Conservation (phyloP, 2,888 invertebrate species). For the Idaea dimidiata region DNA sequence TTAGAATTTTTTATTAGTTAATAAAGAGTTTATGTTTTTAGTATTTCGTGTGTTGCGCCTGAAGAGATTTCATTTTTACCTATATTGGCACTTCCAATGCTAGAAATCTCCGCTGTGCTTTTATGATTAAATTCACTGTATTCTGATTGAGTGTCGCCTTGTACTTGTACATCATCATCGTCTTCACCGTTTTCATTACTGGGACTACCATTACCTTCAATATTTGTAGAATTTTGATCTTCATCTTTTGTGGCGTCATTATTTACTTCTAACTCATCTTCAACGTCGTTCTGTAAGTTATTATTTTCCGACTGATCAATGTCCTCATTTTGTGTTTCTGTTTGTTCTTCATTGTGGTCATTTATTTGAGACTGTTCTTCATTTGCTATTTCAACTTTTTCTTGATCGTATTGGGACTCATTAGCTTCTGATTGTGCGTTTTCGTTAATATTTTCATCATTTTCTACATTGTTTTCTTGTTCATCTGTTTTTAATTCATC, state of each 20-base stretch:
- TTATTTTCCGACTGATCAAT: slow-evolving; percentile 17
- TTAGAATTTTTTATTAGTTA: slow-evolving; percentile 53
- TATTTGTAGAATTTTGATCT: slow-evolving; percentile 37
- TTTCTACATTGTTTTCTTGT: slow-evolving; percentile 25
- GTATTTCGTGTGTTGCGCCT: slow-evolving; percentile 69
- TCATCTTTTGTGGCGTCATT: slow-evolving; percentile 27
- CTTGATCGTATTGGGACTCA: slow-evolving; percentile 12
- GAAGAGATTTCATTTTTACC: slow-evolving; percentile 69
- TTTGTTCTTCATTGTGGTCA: slow-evolving; percentile 12
- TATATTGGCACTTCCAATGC: slow-evolving; percentile 68
- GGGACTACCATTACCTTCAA: slow-evolving; percentile 64
- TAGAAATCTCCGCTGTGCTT: slow-evolving; percentile 61
- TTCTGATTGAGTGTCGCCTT: slow-evolving; percentile 69
- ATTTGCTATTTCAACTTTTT: slow-evolving; percentile 12
- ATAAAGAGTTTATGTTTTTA: slow-evolving; percentile 57
- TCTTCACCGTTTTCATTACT: slow-evolving; percentile 67
- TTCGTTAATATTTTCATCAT: slow-evolving; percentile 17
- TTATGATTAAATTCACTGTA: slow-evolving; percentile 63
- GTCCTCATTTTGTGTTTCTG: slow-evolving; percentile 2
- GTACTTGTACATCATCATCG: slow-evolving; percentile 78
- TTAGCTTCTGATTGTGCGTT: slow-evolving; percentile 10
- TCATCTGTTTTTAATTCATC: slow-evolving; percentile 11
- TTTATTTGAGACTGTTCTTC: slow-evolving; percentile 14
- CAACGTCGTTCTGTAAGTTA: slow-evolving; percentile 16
- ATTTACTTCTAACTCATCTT: slow-evolving; percentile 18